A percentile compares a stretch with the other conserved stretches of the same genome.
Evolutionary conservation across 2,888 invertebrate genomes (phyloP).

Genomic region (Stenodera caucasica): DNA sequence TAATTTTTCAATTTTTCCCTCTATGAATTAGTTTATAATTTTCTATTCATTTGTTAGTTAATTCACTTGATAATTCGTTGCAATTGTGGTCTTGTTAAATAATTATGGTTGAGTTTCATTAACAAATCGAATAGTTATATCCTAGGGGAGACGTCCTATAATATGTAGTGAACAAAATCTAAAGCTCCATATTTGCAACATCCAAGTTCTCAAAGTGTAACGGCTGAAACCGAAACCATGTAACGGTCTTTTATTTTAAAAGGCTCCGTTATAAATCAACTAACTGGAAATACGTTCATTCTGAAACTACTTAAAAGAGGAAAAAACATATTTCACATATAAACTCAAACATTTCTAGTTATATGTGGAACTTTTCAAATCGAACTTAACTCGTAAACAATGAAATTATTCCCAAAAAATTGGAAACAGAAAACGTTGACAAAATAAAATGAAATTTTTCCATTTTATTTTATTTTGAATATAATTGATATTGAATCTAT

Average conservation of each 20-base stretch:
- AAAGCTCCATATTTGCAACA: not conserved
- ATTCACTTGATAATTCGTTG: too few relatives aligned
- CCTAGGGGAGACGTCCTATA: too few relatives aligned
- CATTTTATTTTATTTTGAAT: not conserved
- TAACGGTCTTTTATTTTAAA: slow-evolving; percentile 22
- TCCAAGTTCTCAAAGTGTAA: slow-evolving; percentile 5
- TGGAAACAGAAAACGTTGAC: not conserved
- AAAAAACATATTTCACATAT: slow-evolving; percentile 13
- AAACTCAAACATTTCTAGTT: too few relatives aligned
- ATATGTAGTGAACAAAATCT: not conserved
- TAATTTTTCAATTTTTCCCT: too few relatives aligned
- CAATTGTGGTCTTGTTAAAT: not conserved
- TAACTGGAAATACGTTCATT: slow-evolving; percentile 21
- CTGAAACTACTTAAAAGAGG: slow-evolving; percentile 14
- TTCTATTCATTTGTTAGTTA: too few relatives aligned
- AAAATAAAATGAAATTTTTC: not conserved
- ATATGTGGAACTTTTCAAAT: slow-evolving; percentile 1
- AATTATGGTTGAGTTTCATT: not conserved
- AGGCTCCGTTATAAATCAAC: slow-evolving; percentile 25
- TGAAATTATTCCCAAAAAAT: not conserved
- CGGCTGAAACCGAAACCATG: slow-evolving; percentile 27
- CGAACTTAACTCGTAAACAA: slow-evolving; percentile 4
- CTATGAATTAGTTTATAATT: too few relatives aligned
- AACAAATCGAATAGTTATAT: not conserved
- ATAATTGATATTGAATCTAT: not conserved